Percentiles rank a stretch among this genome's conserved stretches.
phyloP scores from a whole-genome alignment of 2,113 vertebrate species.

The Pycnonotus jocosus region DNA sequence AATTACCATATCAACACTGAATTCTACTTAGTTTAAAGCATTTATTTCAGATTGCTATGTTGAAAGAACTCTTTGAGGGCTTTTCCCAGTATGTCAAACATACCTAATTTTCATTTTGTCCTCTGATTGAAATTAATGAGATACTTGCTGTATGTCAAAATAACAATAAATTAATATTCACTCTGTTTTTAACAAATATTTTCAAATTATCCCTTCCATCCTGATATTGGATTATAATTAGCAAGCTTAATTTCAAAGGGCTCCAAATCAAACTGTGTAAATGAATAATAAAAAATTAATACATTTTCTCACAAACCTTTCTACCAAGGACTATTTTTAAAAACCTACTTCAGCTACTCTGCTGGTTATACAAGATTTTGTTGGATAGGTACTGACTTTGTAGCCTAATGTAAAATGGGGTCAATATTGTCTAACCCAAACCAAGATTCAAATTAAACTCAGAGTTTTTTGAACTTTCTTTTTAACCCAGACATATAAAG shows the following conservation, averaged over 20 bases:
- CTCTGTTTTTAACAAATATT: neutral
- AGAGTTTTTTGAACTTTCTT: fast-evolving
- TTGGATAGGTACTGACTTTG: neutral
- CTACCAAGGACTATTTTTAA: neutral
- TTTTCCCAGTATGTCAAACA: neutral
- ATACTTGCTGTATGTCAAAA: neutral
- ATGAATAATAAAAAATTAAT: neutral
- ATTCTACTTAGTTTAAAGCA: neutral
- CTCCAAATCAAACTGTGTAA: neutral
- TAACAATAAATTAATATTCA: neutral
- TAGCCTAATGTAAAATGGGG: neutral
- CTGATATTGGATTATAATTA: neutral
- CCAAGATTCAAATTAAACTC: neutral
- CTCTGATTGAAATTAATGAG: neutral
- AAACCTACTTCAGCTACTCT: neutral
- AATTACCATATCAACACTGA: neutral
- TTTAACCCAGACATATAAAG: neutral
- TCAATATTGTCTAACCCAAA: neutral
- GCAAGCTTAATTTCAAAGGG: neutral
- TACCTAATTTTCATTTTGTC: neutral
- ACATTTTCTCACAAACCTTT: neutral
- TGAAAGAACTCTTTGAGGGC: fast-evolving
- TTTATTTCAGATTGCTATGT: neutral
- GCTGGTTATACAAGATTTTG: neutral
- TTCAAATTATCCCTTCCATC: neutral